Conservation (phyloP, 2,888 invertebrate genomes). For the Habrosyne pyritoides region DNA sequence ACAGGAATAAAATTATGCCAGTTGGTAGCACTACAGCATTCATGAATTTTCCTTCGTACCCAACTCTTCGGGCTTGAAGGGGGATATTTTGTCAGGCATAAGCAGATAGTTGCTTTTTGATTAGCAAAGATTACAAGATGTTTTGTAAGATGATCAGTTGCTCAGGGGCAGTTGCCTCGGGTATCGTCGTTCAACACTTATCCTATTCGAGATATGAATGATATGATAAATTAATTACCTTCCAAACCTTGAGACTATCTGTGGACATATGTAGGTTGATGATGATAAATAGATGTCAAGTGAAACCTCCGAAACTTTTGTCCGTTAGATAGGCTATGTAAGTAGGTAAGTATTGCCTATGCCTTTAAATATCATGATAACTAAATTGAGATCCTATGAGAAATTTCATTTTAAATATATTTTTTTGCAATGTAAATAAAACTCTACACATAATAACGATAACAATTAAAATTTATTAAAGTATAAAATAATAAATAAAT, state of each 20-base stretch:
- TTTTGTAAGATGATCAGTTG: neutral
- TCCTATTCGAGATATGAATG: neutral
- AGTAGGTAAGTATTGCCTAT: too few relatives aligned
- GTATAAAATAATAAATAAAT: conserved; percentile 59
- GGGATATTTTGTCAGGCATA: too few relatives aligned
- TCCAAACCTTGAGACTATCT: neutral
- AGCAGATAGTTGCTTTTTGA: too few relatives aligned
- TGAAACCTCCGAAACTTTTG: neutral
- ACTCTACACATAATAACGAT: conserved; percentile 57
- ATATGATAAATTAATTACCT: neutral
- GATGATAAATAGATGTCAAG: conserved; percentile 1
- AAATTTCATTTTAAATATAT: too few relatives aligned
- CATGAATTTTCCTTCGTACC: too few relatives aligned
- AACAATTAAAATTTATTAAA: conserved; percentile 77
- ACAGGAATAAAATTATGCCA: too few relatives aligned
- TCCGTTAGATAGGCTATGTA: neutral
- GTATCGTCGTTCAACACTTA: neutral
- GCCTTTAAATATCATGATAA: too few relatives aligned
- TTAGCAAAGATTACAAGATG: too few relatives aligned
- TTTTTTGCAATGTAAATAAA: conserved; percentile 28
- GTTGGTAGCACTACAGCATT: too few relatives aligned
- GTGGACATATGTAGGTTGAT: neutral
- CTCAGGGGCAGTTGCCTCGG: neutral
- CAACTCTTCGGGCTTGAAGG: too few relatives aligned
- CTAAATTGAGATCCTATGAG: too few relatives aligned